Base-by-base conservation (phyloP, 2,113 vertebrate species). In the Anoura caudifer region DNA sequence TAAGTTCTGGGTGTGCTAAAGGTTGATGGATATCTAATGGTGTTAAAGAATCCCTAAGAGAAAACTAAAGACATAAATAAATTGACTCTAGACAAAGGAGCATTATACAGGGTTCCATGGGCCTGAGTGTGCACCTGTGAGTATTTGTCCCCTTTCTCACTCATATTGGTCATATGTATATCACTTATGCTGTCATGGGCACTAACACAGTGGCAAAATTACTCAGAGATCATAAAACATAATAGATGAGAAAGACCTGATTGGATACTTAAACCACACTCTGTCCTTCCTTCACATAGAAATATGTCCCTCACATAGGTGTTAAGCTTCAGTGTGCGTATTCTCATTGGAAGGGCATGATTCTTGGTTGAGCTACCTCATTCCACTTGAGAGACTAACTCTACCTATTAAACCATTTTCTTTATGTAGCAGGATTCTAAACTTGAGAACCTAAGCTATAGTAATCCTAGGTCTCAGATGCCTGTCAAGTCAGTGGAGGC, bases 311-410 rank as follows among this genome's bases (percentile, higher is more conserved):
- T 65, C 16, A 80, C 7, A 56, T 59, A 2, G 1, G 2, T 31
- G 9, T 73, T 90, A 65, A 92, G 26, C 38, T 33, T 80, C 63
- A 83, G 36, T 81, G 76, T 75, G 26, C 24, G 14, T 69, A 77
- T 94, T 87, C 89, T 67, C 41, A 50, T 13, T 75, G 56, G 69
- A 95, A 94, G 36, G 13, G 89, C 14, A 12, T 50, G 65, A 73
- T 70, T 93, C n/a, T 83, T 91, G 54, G 41, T 70, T 80, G 65
- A 96, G 20, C 72, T 84, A 43, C 75, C 16, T 83, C n/a, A 95
- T 93, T 86, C n/a, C 47, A 83, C 13, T 63, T 82, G 61, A 69
- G 45, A 92, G 61, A 47, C 54, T 81, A 87, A 47, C 8, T 76
- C 43, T 93, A 79, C 73, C 43, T 87, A 88, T 36, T 85, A 56